phyloP scores from a whole-genome alignment of 2,113 vertebrate species.

The Anhinga rufa region DNA sequence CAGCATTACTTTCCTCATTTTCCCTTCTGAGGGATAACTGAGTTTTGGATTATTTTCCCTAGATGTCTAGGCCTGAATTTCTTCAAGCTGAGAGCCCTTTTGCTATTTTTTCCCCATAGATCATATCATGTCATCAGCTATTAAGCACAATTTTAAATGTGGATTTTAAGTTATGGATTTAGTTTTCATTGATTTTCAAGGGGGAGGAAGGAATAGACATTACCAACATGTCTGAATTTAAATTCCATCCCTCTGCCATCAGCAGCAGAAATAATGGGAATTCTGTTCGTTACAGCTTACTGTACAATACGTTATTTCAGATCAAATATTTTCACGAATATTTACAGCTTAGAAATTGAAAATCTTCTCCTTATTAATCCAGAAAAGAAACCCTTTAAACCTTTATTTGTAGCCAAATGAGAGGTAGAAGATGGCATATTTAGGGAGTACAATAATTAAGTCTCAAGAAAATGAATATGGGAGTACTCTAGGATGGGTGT shows the following conservation, averaged over 20 bases:
- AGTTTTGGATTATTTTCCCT: slow-evolving; percentile 51
- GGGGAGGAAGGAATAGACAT: neutral
- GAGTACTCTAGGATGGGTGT: neutral
- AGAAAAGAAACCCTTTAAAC: neutral
- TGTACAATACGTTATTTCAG: neutral
- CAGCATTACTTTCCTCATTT: slow-evolving; percentile 47
- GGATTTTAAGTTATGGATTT: slow-evolving; percentile 13
- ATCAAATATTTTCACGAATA: neutral
- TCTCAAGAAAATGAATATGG: neutral
- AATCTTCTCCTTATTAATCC: neutral
- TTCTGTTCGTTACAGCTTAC: neutral
- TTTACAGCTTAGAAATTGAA: neutral
- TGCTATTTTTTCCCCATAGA: slow-evolving; percentile 6
- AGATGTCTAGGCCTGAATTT: neutral
- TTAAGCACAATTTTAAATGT: slow-evolving; percentile 30
- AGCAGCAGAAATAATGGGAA: neutral
- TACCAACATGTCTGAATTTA: neutral
- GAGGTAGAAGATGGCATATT: neutral
- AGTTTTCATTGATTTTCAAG: slow-evolving; percentile 36
- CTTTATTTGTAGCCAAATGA: neutral
- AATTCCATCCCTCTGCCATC: neutral
- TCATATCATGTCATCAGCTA: slow-evolving; percentile 45
- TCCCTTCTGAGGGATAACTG: slow-evolving; percentile 28
- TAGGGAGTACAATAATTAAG: neutral
- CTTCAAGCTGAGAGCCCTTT: slow-evolving; percentile 2